Percentiles rank a stretch among this genome's conserved stretches.
Conservation (phyloP, 2,797 vertebrate genomes). For the Alauda arvensis region DNA sequence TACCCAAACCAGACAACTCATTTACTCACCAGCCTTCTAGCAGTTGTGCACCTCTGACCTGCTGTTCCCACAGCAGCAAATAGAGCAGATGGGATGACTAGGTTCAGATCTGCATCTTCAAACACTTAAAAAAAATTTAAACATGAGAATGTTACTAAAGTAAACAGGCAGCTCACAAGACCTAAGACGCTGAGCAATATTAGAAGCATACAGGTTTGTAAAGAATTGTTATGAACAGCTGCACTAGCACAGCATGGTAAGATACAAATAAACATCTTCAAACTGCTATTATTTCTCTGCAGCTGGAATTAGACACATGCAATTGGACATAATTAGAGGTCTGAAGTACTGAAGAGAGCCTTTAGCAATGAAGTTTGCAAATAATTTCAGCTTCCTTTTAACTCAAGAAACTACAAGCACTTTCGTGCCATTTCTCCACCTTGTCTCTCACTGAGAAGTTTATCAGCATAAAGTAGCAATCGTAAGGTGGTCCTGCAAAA, state of each 20-base stretch:
- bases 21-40: conserved; percentile 83
- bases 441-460: background rate
- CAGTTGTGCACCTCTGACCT: conserved; percentile 93
- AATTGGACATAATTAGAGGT: background rate
- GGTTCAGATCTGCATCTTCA: conserved; percentile 90
- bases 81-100: conserved; percentile 88
- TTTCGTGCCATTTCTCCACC: background rate
- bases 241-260: background rate
- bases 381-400: background rate
- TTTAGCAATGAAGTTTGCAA: background rate
- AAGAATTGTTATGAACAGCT: background rate
- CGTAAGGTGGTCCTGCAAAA: background rate
- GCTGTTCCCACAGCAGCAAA: conserved; percentile 95
- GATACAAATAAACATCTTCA: background rate
- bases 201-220: background rate
- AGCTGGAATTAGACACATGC: background rate
- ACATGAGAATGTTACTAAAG: background rate
- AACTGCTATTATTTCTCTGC: background rate
- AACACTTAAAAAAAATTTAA: conserved; percentile 74
- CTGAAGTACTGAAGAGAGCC: background rate
- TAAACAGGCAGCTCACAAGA: background rate
- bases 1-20: background rate
- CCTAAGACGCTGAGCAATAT: background rate
- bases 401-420: background rate
- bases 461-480: background rate